Conservation (phyloP, 92 coral and sea anemone genomes). For the Porites evermanni region DNA sequence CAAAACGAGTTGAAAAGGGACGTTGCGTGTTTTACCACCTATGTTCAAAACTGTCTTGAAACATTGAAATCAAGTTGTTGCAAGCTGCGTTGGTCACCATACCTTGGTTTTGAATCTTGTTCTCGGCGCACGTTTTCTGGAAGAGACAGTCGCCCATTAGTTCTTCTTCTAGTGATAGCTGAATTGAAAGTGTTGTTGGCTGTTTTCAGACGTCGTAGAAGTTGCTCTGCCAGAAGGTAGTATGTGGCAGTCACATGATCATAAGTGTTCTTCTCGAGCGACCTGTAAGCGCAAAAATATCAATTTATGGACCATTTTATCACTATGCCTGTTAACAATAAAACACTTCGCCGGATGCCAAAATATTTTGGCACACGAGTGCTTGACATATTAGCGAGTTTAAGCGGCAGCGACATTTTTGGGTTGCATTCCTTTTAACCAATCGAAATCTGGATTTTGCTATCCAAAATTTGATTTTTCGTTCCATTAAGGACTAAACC, state of each 20-base stretch:
- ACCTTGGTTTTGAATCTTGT: slow-evolving; percentile 16
- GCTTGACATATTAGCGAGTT: too few species aligned
- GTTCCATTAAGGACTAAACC: too few species aligned
- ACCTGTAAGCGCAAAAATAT: slow-evolving; percentile 50
- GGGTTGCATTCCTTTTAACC: too few species aligned
- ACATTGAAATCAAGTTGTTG: too few species aligned
- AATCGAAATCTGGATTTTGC: too few species aligned
- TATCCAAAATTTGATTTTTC: too few species aligned
- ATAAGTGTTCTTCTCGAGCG: slow-evolving; percentile 85
- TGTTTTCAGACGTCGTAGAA: slow-evolving; percentile 77
- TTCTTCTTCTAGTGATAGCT: slow-evolving; percentile 29
- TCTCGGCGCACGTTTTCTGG: slow-evolving; percentile 50
- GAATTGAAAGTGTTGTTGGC: slow-evolving; percentile 44
- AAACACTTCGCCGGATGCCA: not conserved
- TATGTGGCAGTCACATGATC: slow-evolving; percentile 93
- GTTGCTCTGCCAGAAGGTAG: slow-evolving; percentile 94
- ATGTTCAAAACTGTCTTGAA: too few species aligned
- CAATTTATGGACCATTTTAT: not conserved
- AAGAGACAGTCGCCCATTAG: slow-evolving; percentile 61
- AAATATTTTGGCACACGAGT: not conserved
- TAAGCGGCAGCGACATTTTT: too few species aligned
- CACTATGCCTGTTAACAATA: not conserved
- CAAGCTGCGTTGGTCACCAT: not conserved
- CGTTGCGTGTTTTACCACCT: too few species aligned
- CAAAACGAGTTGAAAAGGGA: too few species aligned